These are phyloP conservation scores for Cheilosia vernalis DNA, from an alignment of 2,888 invertebrate genomes.

Conservation along the genomic window DNA sequence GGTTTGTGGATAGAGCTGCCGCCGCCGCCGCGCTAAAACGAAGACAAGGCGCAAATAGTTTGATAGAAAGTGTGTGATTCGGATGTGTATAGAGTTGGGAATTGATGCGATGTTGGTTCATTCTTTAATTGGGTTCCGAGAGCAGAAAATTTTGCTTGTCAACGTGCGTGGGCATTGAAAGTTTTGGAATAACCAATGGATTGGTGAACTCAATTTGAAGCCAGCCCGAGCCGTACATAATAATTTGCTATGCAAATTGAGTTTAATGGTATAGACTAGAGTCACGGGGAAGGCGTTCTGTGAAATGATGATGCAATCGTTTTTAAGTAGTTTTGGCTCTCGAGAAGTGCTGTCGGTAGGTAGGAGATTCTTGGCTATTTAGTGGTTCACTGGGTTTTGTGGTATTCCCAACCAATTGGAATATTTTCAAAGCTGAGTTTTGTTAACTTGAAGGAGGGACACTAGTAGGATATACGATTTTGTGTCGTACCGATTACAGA, in stretches of 20 bases:
- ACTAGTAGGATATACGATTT: too few species aligned
- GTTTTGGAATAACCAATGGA: slow-evolving; percentile 51
- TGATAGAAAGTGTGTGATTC: slow-evolving; percentile 55
- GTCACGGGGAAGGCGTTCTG: background rate
- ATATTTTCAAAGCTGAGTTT: too few species aligned
- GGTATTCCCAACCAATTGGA: too few species aligned
- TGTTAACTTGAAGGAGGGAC: too few species aligned
- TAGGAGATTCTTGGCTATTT: background rate
- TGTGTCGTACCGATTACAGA: too few species aligned
- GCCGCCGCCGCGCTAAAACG: background rate
- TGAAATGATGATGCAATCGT: background rate
- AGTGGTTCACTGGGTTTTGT: background rate
- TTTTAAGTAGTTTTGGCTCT: background rate
- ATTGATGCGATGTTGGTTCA: slow-evolving; percentile 53
- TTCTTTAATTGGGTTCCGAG: slow-evolving; percentile 68
- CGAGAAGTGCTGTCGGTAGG: background rate
- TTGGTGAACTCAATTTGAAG: background rate
- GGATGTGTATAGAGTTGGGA: slow-evolving; percentile 32
- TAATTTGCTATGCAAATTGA: slow-evolving; percentile 39
- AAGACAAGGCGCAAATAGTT: slow-evolving; percentile 27
- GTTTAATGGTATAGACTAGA: slow-evolving; percentile 15
- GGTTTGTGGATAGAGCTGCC: background rate
- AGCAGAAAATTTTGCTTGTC: slow-evolving; percentile 48
- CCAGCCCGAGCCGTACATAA: background rate
- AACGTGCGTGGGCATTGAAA: slow-evolving; percentile 54